Base-by-base conservation (phyloP, 2,797 vertebrate species). In the Sciurus vulgaris region DNA sequence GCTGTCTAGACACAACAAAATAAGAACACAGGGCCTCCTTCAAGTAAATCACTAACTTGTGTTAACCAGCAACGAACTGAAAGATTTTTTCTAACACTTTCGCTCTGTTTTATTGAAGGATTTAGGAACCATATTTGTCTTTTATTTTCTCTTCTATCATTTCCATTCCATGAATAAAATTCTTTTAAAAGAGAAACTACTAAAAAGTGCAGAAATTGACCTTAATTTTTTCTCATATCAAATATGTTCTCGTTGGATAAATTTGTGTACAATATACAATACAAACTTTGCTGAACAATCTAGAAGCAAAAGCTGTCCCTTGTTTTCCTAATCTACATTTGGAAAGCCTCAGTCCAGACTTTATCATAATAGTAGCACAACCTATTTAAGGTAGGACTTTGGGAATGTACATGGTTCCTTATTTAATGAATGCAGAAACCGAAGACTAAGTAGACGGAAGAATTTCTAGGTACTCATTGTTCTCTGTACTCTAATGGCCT, bases 1-100 rank as follows among this genome's bases (percentile, higher is more conserved):
- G 47, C 97, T 96, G 97, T 98, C 97, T 98, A 98, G 97, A 98
- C 96, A 94, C 86, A 98, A 93, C 98, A 98, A 98, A 98, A 98
- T 97, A 98, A 97, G 97, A 98, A 94, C 97, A 98, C 96, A 98
- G 93, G 96, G 91, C 95, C 97, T 96, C 95, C 93, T 97, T 97
- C 96, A 94, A 98, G 94, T 91, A 97, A 98, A 98, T 98, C 97
- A 96, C 89, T 98, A 97, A 97, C 90, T 97, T 95, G 77, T 97
- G 91, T 97, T 97, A 97, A 97, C 96, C 96, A 97, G 88, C 97
- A 97, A 96, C 86, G 81, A 97, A 65, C 86, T 97, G 86, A 96
- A 97, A 97, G 77, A 93, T 96, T 98, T 93, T 95, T 96, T 81
- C 86, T 95, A 96, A 97, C 70, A 91, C 30, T 95, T 96, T 92